Evolutionary conservation across 2,113 vertebrate species (phyloP).

Genomic region (Platanista minor): DNA sequence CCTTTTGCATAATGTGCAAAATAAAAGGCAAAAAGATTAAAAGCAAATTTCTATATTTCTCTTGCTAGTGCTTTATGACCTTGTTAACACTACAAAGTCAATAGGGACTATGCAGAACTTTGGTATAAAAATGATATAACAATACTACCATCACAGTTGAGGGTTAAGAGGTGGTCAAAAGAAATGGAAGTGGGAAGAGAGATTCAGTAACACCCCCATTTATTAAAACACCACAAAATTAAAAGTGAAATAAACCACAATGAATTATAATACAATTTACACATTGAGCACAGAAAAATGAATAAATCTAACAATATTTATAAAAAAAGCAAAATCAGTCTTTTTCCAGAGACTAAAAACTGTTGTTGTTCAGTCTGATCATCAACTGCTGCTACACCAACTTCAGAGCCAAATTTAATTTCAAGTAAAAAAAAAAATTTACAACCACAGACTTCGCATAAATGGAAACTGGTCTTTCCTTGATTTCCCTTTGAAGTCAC

Average conservation of each 20-base stretch:
- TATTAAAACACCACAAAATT: constrained; percentile 81
- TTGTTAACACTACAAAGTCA: constrained; percentile 80
- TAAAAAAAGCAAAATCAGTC: constrained; percentile 82
- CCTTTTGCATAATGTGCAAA: constrained; percentile 93
- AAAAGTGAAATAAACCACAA: constrained; percentile 83
- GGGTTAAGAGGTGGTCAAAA: constrained; percentile 60
- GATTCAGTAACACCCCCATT: constrained; percentile 81
- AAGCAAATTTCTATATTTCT: constrained; percentile 84
- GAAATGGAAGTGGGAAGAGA: constrained; percentile 71
- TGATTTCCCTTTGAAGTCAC: constrained; percentile 86
- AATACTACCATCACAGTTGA: constrained; percentile 80
- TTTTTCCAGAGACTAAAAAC: constrained; percentile 85
- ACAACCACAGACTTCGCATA: constrained; percentile 83
- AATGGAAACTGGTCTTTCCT: constrained; percentile 84
- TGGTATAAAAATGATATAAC: constrained; percentile 89
- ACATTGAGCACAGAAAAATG: constrained; percentile 83
- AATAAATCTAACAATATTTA: constrained; percentile 81
- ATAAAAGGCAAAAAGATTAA: constrained; percentile 90
- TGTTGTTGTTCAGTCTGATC: constrained; percentile 83
- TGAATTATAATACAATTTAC: constrained; percentile 84
- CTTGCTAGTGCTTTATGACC: constrained; percentile 87
- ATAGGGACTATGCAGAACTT: constrained; percentile 88
- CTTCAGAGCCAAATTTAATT: constrained; percentile 84
- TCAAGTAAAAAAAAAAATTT: constrained; percentile 80
- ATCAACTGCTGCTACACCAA: constrained; percentile 79